These are phyloP conservation scores for Pterophyllum scalare DNA, from an alignment of 2,113 vertebrate species.

Conservation along the genomic window DNA sequence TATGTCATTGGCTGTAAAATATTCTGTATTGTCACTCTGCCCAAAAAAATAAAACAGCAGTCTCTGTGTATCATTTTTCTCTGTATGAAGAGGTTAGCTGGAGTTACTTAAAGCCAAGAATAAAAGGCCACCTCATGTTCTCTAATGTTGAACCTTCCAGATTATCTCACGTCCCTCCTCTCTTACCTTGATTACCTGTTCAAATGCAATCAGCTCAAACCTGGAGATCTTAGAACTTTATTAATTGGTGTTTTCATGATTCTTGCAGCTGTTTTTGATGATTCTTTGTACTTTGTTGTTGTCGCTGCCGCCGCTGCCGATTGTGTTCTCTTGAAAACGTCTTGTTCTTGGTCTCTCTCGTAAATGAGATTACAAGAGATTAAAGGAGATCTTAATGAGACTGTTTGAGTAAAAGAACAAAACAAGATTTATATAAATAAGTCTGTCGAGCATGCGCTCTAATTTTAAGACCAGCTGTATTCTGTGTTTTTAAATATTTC, in stretches of 20 bases:
- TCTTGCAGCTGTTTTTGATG: neutral
- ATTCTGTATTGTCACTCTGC: neutral
- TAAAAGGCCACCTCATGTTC: neutral
- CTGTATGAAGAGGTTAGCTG: neutral
- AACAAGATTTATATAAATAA: neutral
- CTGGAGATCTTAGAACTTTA: too few relatives aligned
- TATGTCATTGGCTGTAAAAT: neutral
- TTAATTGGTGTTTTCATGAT: neutral
- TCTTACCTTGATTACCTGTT: neutral
- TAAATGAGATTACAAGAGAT: neutral
- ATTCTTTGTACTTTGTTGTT: neutral
- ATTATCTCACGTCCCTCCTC: neutral
- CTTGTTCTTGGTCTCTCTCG: constrained; percentile 1
- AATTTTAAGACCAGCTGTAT: constrained; percentile 1
- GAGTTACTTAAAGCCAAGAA: neutral
- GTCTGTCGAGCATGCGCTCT: constrained; percentile 6
- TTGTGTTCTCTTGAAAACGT: neutral
- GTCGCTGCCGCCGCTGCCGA: neutral
- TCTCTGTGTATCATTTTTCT: neutral
- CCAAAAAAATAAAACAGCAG: neutral
- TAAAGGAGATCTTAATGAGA: neutral
- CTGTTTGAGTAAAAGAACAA: fast-evolving
- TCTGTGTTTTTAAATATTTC: constrained; percentile 12
- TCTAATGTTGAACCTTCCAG: neutral
- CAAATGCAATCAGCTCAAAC: neutral